These are phyloP conservation scores for Morpho deidamia DNA, from an alignment of 2,888 invertebrate species.

Conservation along the genomic window DNA sequence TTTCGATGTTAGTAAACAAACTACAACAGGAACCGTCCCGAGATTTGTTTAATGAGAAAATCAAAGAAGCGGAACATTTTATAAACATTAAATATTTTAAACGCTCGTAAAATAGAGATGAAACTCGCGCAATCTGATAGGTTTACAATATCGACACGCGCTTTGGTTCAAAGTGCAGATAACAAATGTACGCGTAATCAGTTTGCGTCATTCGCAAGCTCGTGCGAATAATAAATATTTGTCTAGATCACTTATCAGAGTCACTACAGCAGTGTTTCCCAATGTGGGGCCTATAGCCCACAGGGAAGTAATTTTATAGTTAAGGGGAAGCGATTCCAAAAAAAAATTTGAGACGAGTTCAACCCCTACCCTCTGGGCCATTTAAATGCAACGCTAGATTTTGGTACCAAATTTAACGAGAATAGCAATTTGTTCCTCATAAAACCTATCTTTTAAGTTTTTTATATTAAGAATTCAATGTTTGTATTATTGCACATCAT, in stretches of 20 bases:
- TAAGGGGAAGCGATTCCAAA: no score
- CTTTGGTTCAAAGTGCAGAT: slow-evolving; percentile 43
- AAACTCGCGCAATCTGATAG: slow-evolving; percentile 23
- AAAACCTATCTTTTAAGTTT: no score
- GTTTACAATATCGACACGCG: slow-evolving; percentile 26
- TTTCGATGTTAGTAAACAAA: slow-evolving; percentile 5
- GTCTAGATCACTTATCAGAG: not conserved
- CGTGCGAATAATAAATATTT: not conserved
- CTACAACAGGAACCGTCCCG: slow-evolving; percentile 1
- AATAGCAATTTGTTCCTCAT: no score
- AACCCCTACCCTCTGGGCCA: no score
- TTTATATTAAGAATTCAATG: no score
- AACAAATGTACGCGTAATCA: slow-evolving; percentile 30
- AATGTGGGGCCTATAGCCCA: no score
- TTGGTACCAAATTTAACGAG: no score
- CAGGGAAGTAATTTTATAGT: no score
- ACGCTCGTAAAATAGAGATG: slow-evolving; percentile 32
- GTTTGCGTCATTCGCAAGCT: slow-evolving; percentile 37
- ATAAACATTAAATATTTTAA: not conserved
- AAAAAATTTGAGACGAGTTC: no score
- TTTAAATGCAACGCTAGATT: no score
- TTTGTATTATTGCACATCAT: no score
- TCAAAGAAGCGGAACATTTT: slow-evolving; percentile 10
- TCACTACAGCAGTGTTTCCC: not conserved
- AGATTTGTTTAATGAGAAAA: slow-evolving; percentile 12